Evolutionary conservation across 2,113 vertebrate genomes (phyloP).

Genomic region (Pterocles orientalis): DNA sequence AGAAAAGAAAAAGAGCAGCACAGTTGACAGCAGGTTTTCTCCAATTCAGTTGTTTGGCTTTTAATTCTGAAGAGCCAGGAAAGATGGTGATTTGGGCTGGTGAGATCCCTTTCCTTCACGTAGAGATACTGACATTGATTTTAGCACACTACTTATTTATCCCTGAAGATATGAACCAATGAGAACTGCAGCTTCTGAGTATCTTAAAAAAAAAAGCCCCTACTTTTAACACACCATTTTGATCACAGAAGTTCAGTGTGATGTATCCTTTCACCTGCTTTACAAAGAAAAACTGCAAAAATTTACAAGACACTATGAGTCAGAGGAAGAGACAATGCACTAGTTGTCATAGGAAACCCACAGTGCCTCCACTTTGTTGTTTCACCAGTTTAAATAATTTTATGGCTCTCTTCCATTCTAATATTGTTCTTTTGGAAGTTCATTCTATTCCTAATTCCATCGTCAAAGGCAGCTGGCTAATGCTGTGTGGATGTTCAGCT

Average conservation of each 20-base stretch:
- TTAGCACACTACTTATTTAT: neutral
- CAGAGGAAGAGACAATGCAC: neutral
- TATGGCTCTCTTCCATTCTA: conserved; percentile 32
- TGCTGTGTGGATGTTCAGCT: conserved; percentile 22
- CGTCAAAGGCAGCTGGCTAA: conserved; percentile 54
- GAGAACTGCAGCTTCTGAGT: neutral
- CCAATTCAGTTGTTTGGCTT: neutral
- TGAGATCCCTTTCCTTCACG: neutral
- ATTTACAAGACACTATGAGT: neutral
- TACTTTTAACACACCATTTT: neutral
- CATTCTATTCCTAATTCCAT: conserved; percentile 48
- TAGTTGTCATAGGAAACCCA: conserved; percentile 12
- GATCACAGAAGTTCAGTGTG: neutral
- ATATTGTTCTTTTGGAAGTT: conserved; percentile 25
- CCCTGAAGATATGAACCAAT: neutral
- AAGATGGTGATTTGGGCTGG: neutral
- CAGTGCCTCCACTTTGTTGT: neutral
- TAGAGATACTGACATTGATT: neutral
- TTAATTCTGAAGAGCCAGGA: neutral
- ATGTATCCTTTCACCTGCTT: neutral
- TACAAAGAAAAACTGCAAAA: neutral
- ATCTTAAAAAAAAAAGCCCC: neutral
- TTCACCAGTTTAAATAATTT: conserved; percentile 51
- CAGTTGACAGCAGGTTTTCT: neutral
- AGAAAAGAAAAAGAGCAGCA: neutral